Evolutionary conservation across 2,888 invertebrate genomes (phyloP).

Genomic region (Ennomos fuscantarius): DNA sequence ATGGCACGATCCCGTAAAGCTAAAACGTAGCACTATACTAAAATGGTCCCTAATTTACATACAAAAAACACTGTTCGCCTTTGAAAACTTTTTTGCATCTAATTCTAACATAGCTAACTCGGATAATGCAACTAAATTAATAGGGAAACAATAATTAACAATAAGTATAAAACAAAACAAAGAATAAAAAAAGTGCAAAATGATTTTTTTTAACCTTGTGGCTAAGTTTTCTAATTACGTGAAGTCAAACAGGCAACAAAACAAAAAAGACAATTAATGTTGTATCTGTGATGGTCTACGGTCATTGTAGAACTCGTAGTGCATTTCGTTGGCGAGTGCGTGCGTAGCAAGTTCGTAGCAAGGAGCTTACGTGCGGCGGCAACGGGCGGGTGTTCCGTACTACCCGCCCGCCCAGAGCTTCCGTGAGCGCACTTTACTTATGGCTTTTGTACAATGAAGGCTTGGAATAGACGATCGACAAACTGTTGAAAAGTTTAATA

Average conservation of each 20-base stretch:
- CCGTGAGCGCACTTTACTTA: conserved; percentile 70
- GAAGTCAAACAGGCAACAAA: neutral
- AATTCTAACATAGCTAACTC: too few relatives aligned
- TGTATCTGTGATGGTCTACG: too few relatives aligned
- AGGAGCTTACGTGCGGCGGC: conserved; percentile 78
- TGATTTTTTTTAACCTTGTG: conserved; percentile 8
- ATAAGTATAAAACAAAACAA: neutral
- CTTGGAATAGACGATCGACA: conserved; percentile 9
- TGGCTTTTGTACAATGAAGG: conserved; percentile 58
- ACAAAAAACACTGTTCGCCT: too few relatives aligned
- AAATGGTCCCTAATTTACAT: too few relatives aligned
- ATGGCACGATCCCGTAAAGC: too few relatives aligned
- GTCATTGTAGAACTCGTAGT: conserved; percentile 16
- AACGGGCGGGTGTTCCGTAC: conserved; percentile 75
- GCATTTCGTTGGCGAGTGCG: conserved; percentile 52
- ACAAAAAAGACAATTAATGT: conserved; percentile 15
- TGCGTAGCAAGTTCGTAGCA: conserved; percentile 68
- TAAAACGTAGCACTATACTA: too few relatives aligned
- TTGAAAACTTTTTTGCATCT: too few relatives aligned
- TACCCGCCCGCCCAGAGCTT: conserved; percentile 54
- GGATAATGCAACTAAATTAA: too few relatives aligned
- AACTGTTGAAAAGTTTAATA: neutral
- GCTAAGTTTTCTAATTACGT: too few relatives aligned
- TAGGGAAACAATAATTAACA: too few relatives aligned
- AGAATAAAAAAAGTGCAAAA: conserved; percentile 10